phyloP scores from a whole-genome alignment of 2,797 vertebrate genomes.

The Pelochelys cantorii region DNA sequence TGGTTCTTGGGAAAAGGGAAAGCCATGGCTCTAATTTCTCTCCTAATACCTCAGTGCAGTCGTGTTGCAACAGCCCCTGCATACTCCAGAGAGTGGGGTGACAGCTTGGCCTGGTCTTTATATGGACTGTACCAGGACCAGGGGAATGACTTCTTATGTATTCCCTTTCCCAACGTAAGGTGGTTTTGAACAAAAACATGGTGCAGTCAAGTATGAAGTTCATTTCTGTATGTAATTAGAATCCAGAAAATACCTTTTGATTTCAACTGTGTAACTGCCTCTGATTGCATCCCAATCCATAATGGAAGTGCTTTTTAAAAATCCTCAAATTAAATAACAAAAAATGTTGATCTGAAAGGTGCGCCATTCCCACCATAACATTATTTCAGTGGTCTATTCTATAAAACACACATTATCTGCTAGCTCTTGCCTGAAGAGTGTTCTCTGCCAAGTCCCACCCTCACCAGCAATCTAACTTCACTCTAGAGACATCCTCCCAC shows the following conservation, averaged over 20 bases:
- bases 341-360: neutral
- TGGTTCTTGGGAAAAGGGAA: neutral
- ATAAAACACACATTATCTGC: neutral
- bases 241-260: neutral
- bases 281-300: neutral
- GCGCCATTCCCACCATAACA: neutral
- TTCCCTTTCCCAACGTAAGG: neutral
- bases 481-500: constrained; percentile 13
- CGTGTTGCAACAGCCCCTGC: neutral
- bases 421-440: neutral
- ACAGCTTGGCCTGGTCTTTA: neutral
- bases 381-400: neutral
- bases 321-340: neutral
- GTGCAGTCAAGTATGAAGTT: neutral
- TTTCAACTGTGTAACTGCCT: neutral
- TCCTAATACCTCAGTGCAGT: neutral
- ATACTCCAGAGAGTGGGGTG: rapidly evolving
- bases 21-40: neutral
- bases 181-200: neutral
- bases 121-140: neutral
- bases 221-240: neutral
- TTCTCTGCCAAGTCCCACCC: constrained; percentile 12
- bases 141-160: rapidly evolving
- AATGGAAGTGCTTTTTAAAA: neutral
- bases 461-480: neutral